These are phyloP conservation scores for Peromyscus nudipes DNA, from an alignment of 2,797 vertebrate species.

Conservation along the genomic window DNA sequence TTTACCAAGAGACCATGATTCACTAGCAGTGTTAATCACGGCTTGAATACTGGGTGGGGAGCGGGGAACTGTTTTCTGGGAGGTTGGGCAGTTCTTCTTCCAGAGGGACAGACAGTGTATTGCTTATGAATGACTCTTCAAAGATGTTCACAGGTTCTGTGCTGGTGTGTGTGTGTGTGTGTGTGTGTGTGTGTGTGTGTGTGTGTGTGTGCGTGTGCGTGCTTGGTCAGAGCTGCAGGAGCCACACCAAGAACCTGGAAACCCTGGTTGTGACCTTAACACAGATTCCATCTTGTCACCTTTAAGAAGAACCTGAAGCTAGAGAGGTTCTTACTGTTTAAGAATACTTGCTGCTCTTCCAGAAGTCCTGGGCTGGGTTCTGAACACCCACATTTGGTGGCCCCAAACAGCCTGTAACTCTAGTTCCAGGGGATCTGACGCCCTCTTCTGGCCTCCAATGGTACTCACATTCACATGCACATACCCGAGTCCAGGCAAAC, in stretches of 20 bases:
- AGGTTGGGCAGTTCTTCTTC: not conserved
- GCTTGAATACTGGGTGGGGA: not conserved
- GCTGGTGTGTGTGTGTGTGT: too few relatives aligned
- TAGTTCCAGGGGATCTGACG: not conserved
- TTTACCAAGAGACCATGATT: fast-evolving
- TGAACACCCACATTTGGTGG: not conserved
- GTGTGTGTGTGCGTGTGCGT: too few relatives aligned
- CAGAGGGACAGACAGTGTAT: not conserved
- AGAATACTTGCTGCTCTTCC: not conserved
- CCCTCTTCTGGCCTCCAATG: not conserved
- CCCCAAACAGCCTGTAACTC: not conserved
- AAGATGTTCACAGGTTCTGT: not conserved
- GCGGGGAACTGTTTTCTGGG: not conserved
- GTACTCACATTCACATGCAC: not conserved
- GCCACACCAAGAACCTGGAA: fast-evolving
- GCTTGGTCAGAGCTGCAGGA: fast-evolving
- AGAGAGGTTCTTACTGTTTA: not conserved
- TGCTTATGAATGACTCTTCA: not conserved
- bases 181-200: too few relatives aligned
- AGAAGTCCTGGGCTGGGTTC: not conserved
- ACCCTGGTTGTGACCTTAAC: fast-evolving
- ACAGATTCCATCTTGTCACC: fast-evolving
- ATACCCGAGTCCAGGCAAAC: not conserved
- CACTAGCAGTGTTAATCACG: not conserved
- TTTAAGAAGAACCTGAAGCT: not conserved